Evolutionary conservation across 1,140 invertebrate species (phyloP), one percentile per base, ranked within the genome.

Genomic region (Xylocopa sonorina): DNA sequence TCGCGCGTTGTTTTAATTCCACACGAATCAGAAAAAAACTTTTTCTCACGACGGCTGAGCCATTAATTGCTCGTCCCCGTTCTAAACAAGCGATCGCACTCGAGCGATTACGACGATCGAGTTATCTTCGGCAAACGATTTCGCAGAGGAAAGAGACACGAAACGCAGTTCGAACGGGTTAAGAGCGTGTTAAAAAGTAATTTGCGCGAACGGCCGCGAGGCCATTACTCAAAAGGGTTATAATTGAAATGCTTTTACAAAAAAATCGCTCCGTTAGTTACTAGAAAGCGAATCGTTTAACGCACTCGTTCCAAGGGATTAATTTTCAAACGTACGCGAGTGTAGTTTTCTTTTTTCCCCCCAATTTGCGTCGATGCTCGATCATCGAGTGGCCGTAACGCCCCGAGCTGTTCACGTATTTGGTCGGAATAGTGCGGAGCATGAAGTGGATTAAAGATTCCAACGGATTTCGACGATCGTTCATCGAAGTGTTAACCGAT

Each of bases 381-480:
- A 3, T 24, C 10, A 58, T 46, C 7, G 7, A 21, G 18, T 5
- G 38, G 38, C 9, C 9, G 0, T 2, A 32, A 9, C 7, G 18
- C 0, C 7, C 9, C 32, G 18, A 12, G 1, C 21, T 29, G 21
- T 16, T 14, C n/a, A 29, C 0, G 2, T 24, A 24, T 73, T 50
- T 4, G 34, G 4, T 0, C 9, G 24, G 14, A 51, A 50, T 46
- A 27, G n/a, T 41, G 32, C 21, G 6, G 1, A 9, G 16, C 18
- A 48, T 32, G 14, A 24, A 60, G 32, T 24, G 12, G 34, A 74
- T 64, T 53, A 74, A 38, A 38, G 57, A 50, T 46, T 46, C n/a
- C 3, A 62, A 12, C 1, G 50, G 24, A 53, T 69, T 55, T 55
- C 7, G 1, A 38, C 24, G 12, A n/a, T 53, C 32, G 27, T 9